phyloP scores from a whole-genome alignment of 2,113 vertebrate genomes.

The Lepus americanus region DNA sequence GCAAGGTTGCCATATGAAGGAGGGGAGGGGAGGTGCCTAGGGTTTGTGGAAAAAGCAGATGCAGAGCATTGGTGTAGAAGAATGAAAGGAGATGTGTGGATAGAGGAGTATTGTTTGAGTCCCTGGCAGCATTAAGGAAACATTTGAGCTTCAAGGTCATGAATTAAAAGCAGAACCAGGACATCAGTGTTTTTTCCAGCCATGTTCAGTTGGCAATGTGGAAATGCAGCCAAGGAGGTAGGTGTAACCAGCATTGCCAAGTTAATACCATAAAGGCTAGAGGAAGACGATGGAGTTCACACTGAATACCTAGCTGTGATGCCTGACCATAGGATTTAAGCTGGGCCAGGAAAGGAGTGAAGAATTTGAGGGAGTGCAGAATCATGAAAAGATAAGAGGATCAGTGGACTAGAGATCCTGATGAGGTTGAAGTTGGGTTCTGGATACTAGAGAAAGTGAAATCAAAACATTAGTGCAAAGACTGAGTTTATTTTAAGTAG shows the following conservation, averaged over 20 bases:
- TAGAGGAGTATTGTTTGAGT: background rate
- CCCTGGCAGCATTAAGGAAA: background rate
- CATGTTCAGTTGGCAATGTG: background rate
- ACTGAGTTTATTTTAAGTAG: background rate
- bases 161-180: background rate
- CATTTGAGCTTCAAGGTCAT: background rate
- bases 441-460: background rate
- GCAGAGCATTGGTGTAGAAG: background rate
- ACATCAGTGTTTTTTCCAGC: background rate
- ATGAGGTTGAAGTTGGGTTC: background rate
- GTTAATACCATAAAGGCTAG: background rate
- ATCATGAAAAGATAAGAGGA: background rate
- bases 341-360: background rate
- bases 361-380: background rate
- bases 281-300: background rate
- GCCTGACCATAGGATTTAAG: background rate
- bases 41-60: background rate
- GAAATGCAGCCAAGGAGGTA: background rate
- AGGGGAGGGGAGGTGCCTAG: background rate
- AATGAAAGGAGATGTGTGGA: background rate
- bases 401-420: background rate
- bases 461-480: background rate
- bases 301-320: too few relatives aligned
- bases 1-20: background rate
- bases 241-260: background rate